Conservation (phyloP, 2,113 vertebrate genomes). For the rabbit (Oryctolagus cuniculus) region DNA sequence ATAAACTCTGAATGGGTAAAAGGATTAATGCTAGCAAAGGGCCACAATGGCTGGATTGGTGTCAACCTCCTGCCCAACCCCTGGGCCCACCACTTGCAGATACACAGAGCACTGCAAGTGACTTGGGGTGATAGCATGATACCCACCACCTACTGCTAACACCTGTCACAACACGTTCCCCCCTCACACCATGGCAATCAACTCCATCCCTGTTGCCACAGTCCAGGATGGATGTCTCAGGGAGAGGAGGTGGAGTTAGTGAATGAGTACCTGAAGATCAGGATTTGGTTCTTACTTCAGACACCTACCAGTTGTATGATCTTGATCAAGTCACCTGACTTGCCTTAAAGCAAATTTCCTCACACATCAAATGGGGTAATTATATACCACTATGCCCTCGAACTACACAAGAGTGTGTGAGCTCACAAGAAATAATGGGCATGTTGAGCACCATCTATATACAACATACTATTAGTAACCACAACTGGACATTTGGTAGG, state of each 20-base stretch:
- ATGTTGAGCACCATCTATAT: not conserved
- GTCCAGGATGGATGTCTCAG: not conserved
- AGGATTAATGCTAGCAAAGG: not conserved
- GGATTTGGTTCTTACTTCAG: not conserved
- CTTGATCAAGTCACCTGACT: not conserved
- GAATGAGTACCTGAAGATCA: not conserved
- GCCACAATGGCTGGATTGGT: not conserved
- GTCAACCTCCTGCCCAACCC: not conserved
- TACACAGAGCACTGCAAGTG: accelerated
- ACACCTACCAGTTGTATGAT: not conserved
- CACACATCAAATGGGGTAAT: not conserved
- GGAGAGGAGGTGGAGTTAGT: not conserved
- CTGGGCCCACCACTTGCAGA: not conserved
- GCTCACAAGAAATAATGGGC: not conserved
- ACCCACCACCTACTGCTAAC: not conserved
- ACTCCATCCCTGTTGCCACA: too few species aligned
- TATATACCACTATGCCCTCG: not conserved
- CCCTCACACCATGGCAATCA: not conserved
- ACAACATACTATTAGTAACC: not conserved
- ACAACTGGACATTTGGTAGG: not conserved
- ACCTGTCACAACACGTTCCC: not conserved
- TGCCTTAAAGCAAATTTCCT: slow-evolving; percentile 40
- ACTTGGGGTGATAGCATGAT: not conserved
- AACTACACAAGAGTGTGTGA: not conserved
- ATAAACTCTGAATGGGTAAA: not conserved